phyloP scores from a whole-genome alignment of 2,888 invertebrate species.

The Mylabris sibirica region DNA sequence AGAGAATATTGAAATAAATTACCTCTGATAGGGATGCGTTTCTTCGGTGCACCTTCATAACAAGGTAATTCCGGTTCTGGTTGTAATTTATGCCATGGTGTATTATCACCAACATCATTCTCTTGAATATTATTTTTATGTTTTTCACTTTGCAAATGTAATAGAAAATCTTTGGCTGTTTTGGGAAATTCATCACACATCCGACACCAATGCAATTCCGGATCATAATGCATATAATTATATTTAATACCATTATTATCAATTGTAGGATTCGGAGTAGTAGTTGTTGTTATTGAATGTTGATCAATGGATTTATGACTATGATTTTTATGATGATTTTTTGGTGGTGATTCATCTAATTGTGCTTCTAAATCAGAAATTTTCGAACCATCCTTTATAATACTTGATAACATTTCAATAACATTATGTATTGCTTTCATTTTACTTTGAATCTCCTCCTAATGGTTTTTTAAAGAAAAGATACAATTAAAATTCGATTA shows the following conservation, averaged over 20 bases:
- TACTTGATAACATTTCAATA: conserved; percentile 85
- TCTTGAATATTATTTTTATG: conserved; percentile 73
- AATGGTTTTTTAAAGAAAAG: conserved; percentile 44
- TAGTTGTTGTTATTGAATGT: conserved; percentile 15
- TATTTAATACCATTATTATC: conserved; percentile 58
- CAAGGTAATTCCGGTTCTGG: conserved; percentile 72
- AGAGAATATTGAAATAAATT: too few relatives aligned
- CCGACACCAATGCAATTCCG: conserved; percentile 90
- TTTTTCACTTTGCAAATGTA: conserved; percentile 81
- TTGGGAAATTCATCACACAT: conserved; percentile 86
- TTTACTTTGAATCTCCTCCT: conserved; percentile 81
- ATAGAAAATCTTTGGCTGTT: conserved; percentile 84
- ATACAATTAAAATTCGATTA: conserved; percentile 17
- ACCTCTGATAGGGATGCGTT: conserved; percentile 85
- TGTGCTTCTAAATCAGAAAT: conserved; percentile 58
- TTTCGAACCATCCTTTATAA: conserved; percentile 76
- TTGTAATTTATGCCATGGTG: conserved; percentile 77
- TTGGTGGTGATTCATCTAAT: conserved; percentile 48
- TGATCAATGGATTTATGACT: conserved; percentile 7
- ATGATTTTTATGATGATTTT: conserved; percentile 44
- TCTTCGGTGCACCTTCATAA: conserved; percentile 74
- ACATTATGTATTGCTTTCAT: conserved; percentile 85
- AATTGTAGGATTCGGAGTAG: too few relatives aligned
- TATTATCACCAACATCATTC: conserved; percentile 72
- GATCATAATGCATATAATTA: conserved; percentile 87